These are phyloP conservation scores for Burhinus oedicnemus DNA, from an alignment of 2,113 vertebrate genomes.

Conservation along the genomic window DNA sequence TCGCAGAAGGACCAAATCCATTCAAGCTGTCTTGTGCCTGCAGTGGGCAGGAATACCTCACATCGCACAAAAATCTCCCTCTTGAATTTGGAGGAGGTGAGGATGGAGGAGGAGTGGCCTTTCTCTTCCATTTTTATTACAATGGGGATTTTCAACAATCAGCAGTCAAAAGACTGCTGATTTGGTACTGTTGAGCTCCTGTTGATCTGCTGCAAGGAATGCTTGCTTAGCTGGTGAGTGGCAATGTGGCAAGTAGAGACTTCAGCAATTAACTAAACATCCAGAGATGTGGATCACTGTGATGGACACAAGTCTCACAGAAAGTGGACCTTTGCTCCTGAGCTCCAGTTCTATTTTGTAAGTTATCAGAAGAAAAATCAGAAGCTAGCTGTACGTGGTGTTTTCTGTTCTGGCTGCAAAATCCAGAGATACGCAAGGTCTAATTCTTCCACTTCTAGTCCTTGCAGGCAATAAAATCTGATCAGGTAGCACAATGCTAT, in stretches of 20 bases:
- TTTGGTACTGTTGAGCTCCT: neutral
- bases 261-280: neutral
- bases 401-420: neutral
- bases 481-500: neutral
- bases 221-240: neutral
- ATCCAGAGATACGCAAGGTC: neutral
- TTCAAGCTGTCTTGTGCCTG: neutral
- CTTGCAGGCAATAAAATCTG: neutral
- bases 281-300: neutral
- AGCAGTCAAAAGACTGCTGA: neutral
- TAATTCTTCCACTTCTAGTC: neutral
- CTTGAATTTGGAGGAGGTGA: neutral
- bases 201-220: neutral
- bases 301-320: neutral
- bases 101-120: no score
- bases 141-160: neutral
- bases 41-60: neutral
- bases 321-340: neutral
- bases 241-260: neutral
- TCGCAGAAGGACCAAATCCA: neutral
- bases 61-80: neutral
- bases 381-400: neutral
- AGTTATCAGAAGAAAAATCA: neutral
- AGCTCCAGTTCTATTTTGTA: neutral
- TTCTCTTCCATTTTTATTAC: neutral